Evolutionary conservation across 1,140 invertebrate species (phyloP).

Genomic region (Drosophila prosaltans): DNA sequence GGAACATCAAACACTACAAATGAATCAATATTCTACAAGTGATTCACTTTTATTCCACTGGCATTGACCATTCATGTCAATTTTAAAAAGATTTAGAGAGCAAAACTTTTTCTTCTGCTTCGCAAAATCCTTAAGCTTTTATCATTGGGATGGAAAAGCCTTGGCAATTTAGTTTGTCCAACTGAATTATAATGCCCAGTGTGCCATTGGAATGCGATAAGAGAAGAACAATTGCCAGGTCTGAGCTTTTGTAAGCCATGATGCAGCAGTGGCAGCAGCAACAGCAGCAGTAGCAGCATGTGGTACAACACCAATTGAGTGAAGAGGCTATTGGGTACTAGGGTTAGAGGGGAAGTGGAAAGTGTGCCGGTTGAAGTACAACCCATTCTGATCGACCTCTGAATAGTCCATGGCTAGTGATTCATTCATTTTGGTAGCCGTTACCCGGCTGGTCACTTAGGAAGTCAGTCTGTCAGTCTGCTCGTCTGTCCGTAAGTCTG

Average conservation of each 20-base stretch:
- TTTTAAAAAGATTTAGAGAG: too few species aligned
- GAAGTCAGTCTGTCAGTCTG: conserved; percentile 34
- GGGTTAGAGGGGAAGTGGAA: background rate
- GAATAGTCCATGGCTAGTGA: conserved; percentile 46
- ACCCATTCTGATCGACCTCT: conserved; percentile 1
- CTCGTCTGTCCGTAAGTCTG: conserved; percentile 15
- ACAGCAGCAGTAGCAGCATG: background rate
- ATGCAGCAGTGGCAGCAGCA: background rate
- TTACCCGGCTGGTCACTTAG: conserved; percentile 19
- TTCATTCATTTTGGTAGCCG: conserved; percentile 70
- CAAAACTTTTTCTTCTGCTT: too few species aligned
- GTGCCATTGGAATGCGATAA: conserved; percentile 6
- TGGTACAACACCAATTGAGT: conserved; percentile 5
- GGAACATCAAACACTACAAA: too few species aligned
- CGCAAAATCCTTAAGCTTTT: background rate
- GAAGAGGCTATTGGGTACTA: background rate
- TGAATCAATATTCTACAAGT: too few species aligned
- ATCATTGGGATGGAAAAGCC: conserved; percentile 2
- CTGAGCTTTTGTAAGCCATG: conserved; percentile 39
- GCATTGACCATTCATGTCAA: too few species aligned
- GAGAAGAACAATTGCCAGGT: conserved; percentile 32
- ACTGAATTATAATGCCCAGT: conserved; percentile 9
- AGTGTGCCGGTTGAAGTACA: background rate
- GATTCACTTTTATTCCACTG: too few species aligned
- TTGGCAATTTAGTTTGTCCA: conserved; percentile 14